Evolutionary conservation across 1,140 invertebrate species (phyloP), one percentile per base, ranked within the genome.

Genomic region (Drosophila navojoa): DNA sequence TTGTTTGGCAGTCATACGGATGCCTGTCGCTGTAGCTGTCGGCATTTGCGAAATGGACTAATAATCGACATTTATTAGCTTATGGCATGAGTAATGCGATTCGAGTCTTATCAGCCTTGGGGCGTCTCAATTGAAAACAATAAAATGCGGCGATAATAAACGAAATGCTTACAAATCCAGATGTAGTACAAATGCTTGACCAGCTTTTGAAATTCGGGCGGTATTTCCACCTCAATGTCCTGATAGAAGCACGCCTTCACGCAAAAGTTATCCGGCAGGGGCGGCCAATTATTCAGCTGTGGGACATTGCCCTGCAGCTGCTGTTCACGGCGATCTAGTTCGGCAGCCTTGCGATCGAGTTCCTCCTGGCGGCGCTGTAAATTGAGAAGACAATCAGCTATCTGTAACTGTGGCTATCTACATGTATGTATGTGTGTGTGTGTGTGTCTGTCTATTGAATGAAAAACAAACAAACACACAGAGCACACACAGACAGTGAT

Each of bases 151-250:
- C 44, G 32, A 52, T 50, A 27, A 76, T 67, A 74, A 63, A 38
- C 16, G 42, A 13, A 35, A 79, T 90, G 96, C 97, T 96, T 94
- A 99, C 98, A 98, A 93, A 98, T 96, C 98, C 98, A 99, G 52
- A 99, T 93, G 92, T 99, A 98, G 93, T 99, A 99, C 49, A 99
- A 93, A 90, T 97, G 95, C 77, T 97, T 95, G 38, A 99, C 98
- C 76, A 99, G 95, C 91, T 96, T 96, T 92, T 99, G 98, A 93
- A 99, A 99, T 92, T 99, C 98, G 53, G 97, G 93, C 16, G 98
- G 98, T 93, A 99, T 99, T 92, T 99, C 99, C n/a, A 99, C 96
- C 93, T 98, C 97, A 76, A 99, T 99, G 92, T 99, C 99, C 94
- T 99, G 98, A 93, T 99, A 99, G 93, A 99, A 99, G 92, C 99